A percentile compares a stretch with the other conserved stretches of the same genome.
These are phyloP conservation scores for Neuroscelio doddi DNA, from an alignment of 2,888 invertebrate species.

Conservation along the genomic window DNA sequence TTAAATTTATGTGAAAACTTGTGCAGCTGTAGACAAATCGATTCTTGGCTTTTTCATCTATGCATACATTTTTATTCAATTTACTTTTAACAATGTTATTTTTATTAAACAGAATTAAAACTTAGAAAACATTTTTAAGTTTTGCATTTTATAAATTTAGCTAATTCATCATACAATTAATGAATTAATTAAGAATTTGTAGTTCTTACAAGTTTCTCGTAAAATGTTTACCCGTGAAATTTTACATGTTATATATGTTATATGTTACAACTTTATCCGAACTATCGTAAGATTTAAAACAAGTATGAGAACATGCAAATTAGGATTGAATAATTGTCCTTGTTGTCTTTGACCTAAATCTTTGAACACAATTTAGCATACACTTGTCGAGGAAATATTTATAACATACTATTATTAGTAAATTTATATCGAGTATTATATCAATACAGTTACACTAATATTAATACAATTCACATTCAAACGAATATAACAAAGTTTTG, in stretches of 20 bases:
- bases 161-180: too few relatives aligned
- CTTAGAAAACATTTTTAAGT: too few relatives aligned
- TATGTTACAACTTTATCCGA: too few relatives aligned
- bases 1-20: constrained; percentile 1
- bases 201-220: too few relatives aligned
- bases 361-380: constrained; percentile 20
- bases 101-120: too few relatives aligned
- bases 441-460: too few relatives aligned
- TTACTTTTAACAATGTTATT: too few relatives aligned
- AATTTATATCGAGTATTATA: background rate
- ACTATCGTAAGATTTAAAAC: constrained; percentile 13
- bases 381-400: constrained; percentile 29
- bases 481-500: background rate
- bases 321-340: constrained; percentile 33
- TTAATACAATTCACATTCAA: background rate
- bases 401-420: constrained; percentile 17
- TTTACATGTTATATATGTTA: too few relatives aligned
- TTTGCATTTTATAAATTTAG: too few relatives aligned
- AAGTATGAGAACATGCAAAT: constrained; percentile 29
- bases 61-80: too few relatives aligned
- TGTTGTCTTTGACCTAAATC: constrained; percentile 38
- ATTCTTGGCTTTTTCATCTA: background rate
- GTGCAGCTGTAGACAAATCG: background rate
- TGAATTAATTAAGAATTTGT: too few relatives aligned
- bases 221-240: too few relatives aligned